Conservation (phyloP, 2,888 invertebrate species). For the Drosophila affinis region DNA sequence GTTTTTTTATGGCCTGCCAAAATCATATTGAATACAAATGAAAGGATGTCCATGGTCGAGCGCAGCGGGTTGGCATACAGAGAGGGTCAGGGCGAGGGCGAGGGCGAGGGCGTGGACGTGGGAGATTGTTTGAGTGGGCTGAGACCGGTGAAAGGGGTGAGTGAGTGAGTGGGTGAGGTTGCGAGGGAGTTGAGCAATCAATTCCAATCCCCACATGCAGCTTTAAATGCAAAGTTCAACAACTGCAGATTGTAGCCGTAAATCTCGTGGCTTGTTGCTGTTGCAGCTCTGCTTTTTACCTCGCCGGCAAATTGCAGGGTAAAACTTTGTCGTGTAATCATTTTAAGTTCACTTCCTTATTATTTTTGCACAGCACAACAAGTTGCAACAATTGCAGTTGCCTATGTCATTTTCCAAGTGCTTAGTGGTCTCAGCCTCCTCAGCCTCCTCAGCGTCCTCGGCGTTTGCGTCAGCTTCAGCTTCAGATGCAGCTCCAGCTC, state of each 20-base stretch:
- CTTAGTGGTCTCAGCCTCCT: conserved; percentile 49
- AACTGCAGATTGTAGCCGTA: conserved; percentile 39
- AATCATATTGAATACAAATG: conserved; percentile 53
- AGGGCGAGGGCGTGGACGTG: background rate
- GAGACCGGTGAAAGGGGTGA: too few relatives aligned
- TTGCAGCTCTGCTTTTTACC: conserved; percentile 30
- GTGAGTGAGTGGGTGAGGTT: too few relatives aligned
- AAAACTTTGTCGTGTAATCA: conserved; percentile 76
- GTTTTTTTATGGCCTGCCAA: conserved; percentile 50
- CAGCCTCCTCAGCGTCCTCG: background rate
- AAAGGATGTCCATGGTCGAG: conserved; percentile 19
- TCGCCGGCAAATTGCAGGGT: conserved; percentile 68
- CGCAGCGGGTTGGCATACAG: background rate
- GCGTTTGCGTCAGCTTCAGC: conserved; percentile 9
- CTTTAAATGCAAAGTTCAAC: conserved; percentile 45
- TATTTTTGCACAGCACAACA: conserved; percentile 63
- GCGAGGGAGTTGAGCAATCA: conserved; percentile 28
- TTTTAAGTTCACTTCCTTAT: conserved; percentile 76
- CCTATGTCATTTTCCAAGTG: conserved; percentile 72
- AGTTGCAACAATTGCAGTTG: conserved; percentile 62
- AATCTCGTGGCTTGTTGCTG: conserved; percentile 24
- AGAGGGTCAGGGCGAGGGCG: background rate
- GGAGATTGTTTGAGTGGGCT: background rate
- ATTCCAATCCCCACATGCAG: conserved; percentile 24
- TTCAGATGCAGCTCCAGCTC: conserved; percentile 7